These are phyloP conservation scores for Puntigrus tetrazona DNA, from an alignment of 2,113 vertebrate species.

Conservation along the genomic window DNA sequence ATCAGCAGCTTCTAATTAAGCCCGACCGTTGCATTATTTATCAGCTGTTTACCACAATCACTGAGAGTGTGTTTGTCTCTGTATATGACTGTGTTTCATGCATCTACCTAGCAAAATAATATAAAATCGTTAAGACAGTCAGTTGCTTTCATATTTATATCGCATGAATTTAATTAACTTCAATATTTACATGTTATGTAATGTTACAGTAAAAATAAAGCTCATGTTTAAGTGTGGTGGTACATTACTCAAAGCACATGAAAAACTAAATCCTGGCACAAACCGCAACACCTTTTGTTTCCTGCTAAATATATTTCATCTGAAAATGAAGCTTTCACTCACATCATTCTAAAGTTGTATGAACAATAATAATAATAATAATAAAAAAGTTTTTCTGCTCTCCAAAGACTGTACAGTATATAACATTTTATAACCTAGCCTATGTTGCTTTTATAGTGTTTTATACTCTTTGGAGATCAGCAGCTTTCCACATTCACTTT, in stretches of 20 bases:
- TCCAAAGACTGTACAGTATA: not conserved
- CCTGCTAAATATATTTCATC: not conserved
- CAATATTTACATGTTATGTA: not conserved
- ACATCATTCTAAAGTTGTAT: not conserved
- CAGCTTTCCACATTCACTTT: not conserved
- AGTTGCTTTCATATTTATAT: not conserved
- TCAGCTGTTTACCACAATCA: conserved; percentile 44
- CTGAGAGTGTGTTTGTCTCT: conserved; percentile 30
- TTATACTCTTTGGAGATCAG: not conserved
- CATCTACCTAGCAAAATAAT: not conserved
- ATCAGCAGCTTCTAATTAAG: conserved; percentile 44
- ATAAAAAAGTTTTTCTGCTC: not conserved
- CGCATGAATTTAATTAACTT: not conserved
- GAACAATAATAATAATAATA: not conserved
- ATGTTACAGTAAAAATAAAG: not conserved
- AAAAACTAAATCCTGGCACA: not conserved
- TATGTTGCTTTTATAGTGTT: not conserved
- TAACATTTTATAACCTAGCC: not conserved
- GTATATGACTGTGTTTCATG: not conserved
- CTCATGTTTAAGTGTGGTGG: not conserved
- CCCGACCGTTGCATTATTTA: conserved; percentile 46
- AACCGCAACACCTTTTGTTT: not conserved
- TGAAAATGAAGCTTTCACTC: not conserved
- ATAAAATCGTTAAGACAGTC: not conserved
- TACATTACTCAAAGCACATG: not conserved